Conservation (phyloP, 2,888 invertebrate species). For the Notocelia uddmanniana region DNA sequence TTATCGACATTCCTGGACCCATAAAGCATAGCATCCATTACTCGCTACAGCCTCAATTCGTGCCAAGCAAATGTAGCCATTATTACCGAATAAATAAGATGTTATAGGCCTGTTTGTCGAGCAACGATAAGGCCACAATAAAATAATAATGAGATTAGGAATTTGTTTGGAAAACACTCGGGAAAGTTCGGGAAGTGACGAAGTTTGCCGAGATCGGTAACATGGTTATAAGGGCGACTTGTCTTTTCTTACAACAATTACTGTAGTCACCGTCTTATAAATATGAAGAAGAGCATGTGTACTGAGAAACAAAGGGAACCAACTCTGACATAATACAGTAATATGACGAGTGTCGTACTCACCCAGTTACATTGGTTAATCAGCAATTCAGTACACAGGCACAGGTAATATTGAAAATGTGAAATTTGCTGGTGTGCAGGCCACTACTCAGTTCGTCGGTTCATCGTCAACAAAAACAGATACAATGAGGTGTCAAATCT, state of each 20-base stretch:
- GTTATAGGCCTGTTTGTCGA: neutral
- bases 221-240: constrained; percentile 24
- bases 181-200: constrained; percentile 24
- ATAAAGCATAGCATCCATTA: constrained; percentile 27
- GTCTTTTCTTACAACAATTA: constrained; percentile 14
- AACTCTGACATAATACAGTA: too few species aligned
- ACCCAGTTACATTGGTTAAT: too few species aligned
- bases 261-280: neutral
- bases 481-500: too few species aligned
- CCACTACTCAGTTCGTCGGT: too few species aligned
- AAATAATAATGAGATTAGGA: constrained; percentile 38
- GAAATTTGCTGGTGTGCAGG: too few species aligned
- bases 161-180: constrained; percentile 39
- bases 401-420: too few species aligned
- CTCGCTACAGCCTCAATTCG: neutral
- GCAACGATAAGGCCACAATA: constrained; percentile 19
- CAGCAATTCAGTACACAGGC: too few species aligned
- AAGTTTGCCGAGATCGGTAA: constrained; percentile 26
- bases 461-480: too few species aligned
- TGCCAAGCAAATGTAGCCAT: neutral
- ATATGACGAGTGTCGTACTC: too few species aligned
- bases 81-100: constrained; percentile 1
- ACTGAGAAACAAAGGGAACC: neutral
- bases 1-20: constrained; percentile 19
- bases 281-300: neutral